These are phyloP conservation scores for Pterostichus niger DNA, from an alignment of 2,888 invertebrate species.

Conservation along the genomic window DNA sequence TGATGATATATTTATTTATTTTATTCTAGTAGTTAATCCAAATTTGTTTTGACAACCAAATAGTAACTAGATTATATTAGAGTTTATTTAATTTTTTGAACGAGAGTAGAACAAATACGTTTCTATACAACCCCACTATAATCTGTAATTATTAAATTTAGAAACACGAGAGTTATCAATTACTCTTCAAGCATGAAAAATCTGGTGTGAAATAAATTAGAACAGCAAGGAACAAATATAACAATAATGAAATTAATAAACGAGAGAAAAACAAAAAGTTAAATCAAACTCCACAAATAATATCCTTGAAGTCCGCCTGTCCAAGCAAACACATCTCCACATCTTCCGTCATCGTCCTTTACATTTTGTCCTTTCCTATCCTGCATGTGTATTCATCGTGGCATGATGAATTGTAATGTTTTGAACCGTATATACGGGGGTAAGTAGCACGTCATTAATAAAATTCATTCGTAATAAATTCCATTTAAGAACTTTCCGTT, in stretches of 20 bases:
- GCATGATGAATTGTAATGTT: constrained; percentile 52
- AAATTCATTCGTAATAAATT: constrained; percentile 66
- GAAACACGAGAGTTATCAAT: too few relatives aligned
- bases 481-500: constrained; percentile 66
- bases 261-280: not conserved
- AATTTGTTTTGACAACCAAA: not conserved
- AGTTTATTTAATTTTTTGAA: too few relatives aligned
- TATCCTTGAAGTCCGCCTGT: not conserved
- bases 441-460: constrained; percentile 65
- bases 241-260: not conserved
- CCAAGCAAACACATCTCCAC: not conserved
- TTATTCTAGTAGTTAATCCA: too few relatives aligned
- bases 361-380: not conserved
- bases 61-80: too few relatives aligned
- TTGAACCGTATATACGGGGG: constrained; percentile 56
- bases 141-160: too few relatives aligned
- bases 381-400: constrained; percentile 6
- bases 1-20: too few relatives aligned
- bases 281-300: not conserved
- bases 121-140: too few relatives aligned
- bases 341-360: too few relatives aligned
- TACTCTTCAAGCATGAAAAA: too few relatives aligned
- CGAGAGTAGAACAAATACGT: too few relatives aligned
- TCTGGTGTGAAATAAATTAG: too few relatives aligned
- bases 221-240: not conserved